These are phyloP conservation scores for Muscicapa adusta DNA, from an alignment of 2,113 vertebrate species.

Conservation along the genomic window DNA sequence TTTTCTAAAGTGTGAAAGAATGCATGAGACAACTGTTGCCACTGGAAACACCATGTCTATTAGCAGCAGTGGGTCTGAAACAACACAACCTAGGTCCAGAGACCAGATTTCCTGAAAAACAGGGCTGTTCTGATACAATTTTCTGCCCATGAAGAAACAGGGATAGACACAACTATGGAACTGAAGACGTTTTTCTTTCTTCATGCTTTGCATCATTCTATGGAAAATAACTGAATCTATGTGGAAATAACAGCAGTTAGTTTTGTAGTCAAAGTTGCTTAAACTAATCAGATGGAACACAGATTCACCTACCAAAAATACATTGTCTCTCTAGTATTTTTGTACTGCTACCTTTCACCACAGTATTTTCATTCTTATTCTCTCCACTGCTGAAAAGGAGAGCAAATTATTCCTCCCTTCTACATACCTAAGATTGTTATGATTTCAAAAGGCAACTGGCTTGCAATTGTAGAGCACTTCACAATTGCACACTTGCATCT, in stretches of 20 bases:
- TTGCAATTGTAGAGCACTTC: neutral
- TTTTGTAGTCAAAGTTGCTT: neutral
- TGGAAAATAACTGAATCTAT: neutral
- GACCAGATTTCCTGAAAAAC: neutral
- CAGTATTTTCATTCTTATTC: neutral
- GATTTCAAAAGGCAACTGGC: neutral
- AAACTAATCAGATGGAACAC: neutral
- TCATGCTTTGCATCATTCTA: neutral
- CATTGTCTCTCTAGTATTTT: neutral
- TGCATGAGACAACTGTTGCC: conserved; percentile 52
- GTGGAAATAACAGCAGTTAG: neutral
- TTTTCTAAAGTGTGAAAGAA: conserved; percentile 72
- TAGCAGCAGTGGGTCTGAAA: conserved; percentile 41
- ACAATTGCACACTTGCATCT: accelerated
- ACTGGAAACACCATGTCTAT: conserved; percentile 41
- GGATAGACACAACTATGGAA: neutral
- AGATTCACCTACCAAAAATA: neutral
- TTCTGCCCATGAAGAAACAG: neutral
- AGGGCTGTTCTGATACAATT: neutral
- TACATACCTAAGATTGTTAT: neutral
- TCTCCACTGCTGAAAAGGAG: neutral
- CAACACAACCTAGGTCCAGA: neutral
- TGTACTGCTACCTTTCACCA: neutral
- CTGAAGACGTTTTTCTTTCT: neutral
- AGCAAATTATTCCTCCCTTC: neutral